Evolutionary conservation across 2,888 invertebrate genomes (phyloP), one percentile per base, ranked within the genome.

Genomic region (Pyrrhosoma nymphula): DNA sequence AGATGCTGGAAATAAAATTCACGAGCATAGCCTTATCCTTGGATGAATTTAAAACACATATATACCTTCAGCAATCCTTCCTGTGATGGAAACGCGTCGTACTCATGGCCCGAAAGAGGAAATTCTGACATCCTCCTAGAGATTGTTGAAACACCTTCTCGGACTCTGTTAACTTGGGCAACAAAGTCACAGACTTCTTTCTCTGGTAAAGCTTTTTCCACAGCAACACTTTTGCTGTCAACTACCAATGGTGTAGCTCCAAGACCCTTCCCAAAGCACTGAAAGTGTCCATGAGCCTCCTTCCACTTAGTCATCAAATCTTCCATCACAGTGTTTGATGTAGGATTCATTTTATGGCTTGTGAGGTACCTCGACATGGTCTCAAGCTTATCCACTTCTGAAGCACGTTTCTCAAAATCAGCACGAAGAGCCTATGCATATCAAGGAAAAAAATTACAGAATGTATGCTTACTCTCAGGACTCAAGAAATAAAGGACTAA

Each of bases 1-100:
- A 47, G 2, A 47, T 47, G 47, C 47, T 47, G 47, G 4, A 47
- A 47, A 8, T 47, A 47, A 47, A 4, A 47, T 47, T 47, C 47
- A 47, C 47, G 8, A 47, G 47, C 8, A 47, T 8, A 47, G 8
- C 47, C 47, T 47, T 47, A 47, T 47, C 47, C 47, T 4, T 47
- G 10, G 26, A 10, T n/a, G 69, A n/a, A n/a, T 69, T 69, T n/a
- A 69, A 69, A 69, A 69, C 69, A 69, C n/a, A 69, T 20, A 26
- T 3, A 26, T n/a, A 97, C 98, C 96, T 97, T 97, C 56, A 98
- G 97, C 95, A 97, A 97, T 96, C 98, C 98, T 96, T 98, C 98
- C 97, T 98, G 98, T 96, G 97, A 97, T 95, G 97, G 97, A 96
- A 98, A 98, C 95, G 98, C 97, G 96, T 98, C 98, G 97, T 97